Base-by-base conservation (phyloP, 1,140 invertebrate species). In the Armadillidium nasatum region DNA sequence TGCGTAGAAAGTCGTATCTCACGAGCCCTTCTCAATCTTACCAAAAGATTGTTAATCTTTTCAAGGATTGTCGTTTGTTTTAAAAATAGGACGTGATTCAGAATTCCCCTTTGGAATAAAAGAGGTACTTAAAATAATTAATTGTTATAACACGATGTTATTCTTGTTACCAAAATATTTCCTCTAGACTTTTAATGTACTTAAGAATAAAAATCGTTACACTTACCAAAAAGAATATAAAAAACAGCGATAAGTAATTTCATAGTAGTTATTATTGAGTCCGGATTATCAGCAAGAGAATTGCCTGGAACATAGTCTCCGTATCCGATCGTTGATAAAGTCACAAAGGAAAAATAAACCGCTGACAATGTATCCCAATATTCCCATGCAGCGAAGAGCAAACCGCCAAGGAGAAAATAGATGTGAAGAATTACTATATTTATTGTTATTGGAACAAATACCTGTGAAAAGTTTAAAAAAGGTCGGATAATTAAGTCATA, bases 301-400 rank as follows among this genome's bases (percentile, higher is more conserved):
- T 73, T 77, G 9, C 85, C 86, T 19, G 86, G 87, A 9, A 86
- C 84, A 75, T 85, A 84, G 80, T 88, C 86, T 69, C 86, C 87
- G 75, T 87, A 87, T 11, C 87, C 87, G 70, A 87, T 85, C 33
- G 86, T 87, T 11, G 86, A 82, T n/a, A 87, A 79, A 9, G 86
- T 87, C 45, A 87, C 84, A 74, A 87, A 87, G 70, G 85, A 85
- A 76, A 87, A 87, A 77, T 87, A 87, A 66, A 83, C 84, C n/a
- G 86, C 84, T 70, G 87, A 84, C 44, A 84, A 80, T 46, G 87
- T 84, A 19, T 82, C 83, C 86, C 86, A 87, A 7, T 78, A n/a
- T 74, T 82, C 80, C 78, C 79, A 82, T 7, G 22, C 13, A 43
- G 74, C 66, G 74, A 83, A 83, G 46, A 81, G 33, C 19, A 77